Evolutionary conservation across 2,797 vertebrate genomes (phyloP), one percentile per base, ranked within the genome.

Genomic region (Ptychobarbus kaznakovi): DNA sequence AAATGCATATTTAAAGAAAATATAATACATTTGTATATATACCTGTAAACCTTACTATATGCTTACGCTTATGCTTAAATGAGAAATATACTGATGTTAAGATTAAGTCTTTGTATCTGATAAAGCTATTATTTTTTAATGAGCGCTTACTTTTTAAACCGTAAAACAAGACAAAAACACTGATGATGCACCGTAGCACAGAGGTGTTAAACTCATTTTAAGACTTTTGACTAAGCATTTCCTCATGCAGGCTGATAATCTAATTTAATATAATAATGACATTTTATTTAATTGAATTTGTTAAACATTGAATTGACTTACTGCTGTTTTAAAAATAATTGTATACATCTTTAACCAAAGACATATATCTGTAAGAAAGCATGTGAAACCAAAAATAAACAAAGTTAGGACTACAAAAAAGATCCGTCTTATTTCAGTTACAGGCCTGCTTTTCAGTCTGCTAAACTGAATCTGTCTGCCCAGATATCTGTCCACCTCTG

Each of bases 401-500:
- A 61, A 16, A 16, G 35, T 77, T 42, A 13, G 16, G 16, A 32
- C 10, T 13, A 28, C 32, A 79, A 79, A 79, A 46, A 46, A 38
- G 4, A 56, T 82, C 3, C 6, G 35, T 76, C 32, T 65, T 32
- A 83, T 74, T 73, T 51, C 1, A 65, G 10, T 38, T 83, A 12
- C 15, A 18, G 53, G 4, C 38, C 16, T 63, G 15, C 40, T 49
- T 66, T 42, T 42, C 38, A 61, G 22, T 18, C 22, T 78, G 51
- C 78, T 81, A 20, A 53, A 65, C 38, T 40, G 6, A 38, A n/a
- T 58, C 65, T 76, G 49, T 58, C 66, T 77, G 32, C n/a, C 58
- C 58, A n/a, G 25, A 80, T 87, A 44, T 58, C 46, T 77, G 18
- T 81, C 69, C 38, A 28, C 44, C 68, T 25, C 51, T 61, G n/a